These are phyloP conservation scores for Echiichthys vipera DNA, from an alignment of 2,797 vertebrate species.

Conservation along the genomic window DNA sequence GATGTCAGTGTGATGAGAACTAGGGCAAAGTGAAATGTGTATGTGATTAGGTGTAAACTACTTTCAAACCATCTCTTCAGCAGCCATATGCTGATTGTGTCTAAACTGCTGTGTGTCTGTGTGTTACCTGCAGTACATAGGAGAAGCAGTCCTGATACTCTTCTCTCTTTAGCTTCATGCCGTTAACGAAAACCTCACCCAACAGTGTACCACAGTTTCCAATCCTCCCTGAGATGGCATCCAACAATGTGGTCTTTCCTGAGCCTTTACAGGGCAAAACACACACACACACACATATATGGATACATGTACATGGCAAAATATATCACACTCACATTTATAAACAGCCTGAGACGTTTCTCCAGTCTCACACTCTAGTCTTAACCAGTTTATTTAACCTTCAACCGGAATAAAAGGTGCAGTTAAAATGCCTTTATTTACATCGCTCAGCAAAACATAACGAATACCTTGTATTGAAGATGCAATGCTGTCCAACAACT, in stretches of 20 bases:
- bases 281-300: constrained; percentile 19
- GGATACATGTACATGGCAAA: too few species aligned
- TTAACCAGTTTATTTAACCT: neutral
- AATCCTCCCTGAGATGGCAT: constrained; percentile 92
- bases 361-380: neutral
- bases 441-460: neutral
- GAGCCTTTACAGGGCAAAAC: constrained; percentile 85
- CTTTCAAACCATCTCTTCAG: constrained; percentile 12
- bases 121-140: constrained; percentile 92
- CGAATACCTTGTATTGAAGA: neutral
- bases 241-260: constrained; percentile 95
- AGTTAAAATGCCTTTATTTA: neutral
- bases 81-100: neutral
- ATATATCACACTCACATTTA: too few species aligned
- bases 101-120: neutral
- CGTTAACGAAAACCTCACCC: constrained; percentile 92
- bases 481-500: neutral
- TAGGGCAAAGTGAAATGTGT: constrained; percentile 5
- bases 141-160: constrained; percentile 96
- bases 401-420: neutral
- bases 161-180: constrained; percentile 85
- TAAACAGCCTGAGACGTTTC: too few species aligned
- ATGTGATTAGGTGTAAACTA: neutral
- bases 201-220: constrained; percentile 79
- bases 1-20: constrained; percentile 28